Conservation (phyloP, 1,140 invertebrate species). For the Muscidifurax raptorellus region DNA sequence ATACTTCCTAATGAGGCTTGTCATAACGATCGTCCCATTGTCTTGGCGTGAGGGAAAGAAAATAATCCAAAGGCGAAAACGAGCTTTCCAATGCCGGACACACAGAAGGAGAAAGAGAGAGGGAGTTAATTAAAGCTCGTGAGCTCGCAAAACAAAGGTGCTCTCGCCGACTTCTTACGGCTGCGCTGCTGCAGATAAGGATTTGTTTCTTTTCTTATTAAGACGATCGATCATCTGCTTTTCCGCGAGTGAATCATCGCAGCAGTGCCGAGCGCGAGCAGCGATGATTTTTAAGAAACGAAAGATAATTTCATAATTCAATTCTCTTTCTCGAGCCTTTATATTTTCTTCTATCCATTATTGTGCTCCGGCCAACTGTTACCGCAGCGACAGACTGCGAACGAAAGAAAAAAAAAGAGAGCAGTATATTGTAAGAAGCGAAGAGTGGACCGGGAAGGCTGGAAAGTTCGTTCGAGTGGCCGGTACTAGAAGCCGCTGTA, state of each 20-base stretch:
- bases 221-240: not conserved
- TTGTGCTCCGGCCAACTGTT: no score
- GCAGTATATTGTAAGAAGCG: not conserved
- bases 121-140: constrained; percentile 5
- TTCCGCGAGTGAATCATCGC: not conserved
- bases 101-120: not conserved
- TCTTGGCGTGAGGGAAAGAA: not conserved
- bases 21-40: not conserved
- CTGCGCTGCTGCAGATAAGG: not conserved
- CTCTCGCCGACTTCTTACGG: not conserved
- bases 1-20: constrained; percentile 11
- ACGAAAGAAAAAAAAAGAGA: not conserved
- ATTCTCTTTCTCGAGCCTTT: no score
- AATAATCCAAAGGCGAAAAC: constrained; percentile 31
- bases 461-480: not conserved
- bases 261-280: no score
- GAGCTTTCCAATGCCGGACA: constrained; percentile 14
- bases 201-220: not conserved
- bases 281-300: no score
- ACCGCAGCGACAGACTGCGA: not conserved
- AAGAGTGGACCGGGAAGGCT: not conserved
- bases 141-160: not conserved
- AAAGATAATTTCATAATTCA: not conserved
- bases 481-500: not conserved
- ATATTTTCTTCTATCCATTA: no score